A percentile compares a stretch with the other conserved stretches of the same genome.
Conservation (phyloP, 1,140 invertebrate species). For the Drosophila santomea region DNA sequence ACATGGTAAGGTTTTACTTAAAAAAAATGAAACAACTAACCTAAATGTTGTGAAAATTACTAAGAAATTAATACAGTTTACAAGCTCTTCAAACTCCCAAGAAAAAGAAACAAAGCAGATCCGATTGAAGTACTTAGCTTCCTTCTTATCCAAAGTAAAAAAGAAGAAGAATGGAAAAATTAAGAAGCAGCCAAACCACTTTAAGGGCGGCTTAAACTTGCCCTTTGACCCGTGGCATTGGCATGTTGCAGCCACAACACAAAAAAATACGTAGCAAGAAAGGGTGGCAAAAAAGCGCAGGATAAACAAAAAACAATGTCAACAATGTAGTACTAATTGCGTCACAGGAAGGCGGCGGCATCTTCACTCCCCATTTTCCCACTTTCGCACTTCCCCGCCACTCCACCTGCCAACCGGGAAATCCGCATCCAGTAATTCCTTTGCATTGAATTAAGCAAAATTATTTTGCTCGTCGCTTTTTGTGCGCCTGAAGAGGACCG, state of each 20-base stretch:
- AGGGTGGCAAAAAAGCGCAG: conserved; percentile 3
- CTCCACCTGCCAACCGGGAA: conserved; percentile 13
- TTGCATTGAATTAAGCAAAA: conserved; percentile 74
- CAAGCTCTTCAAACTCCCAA: neutral
- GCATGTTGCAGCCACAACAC: conserved; percentile 42
- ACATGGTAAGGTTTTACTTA: neutral
- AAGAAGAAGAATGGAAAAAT: conserved; percentile 8
- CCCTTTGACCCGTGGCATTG: conserved; percentile 63
- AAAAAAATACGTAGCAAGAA: conserved; percentile 9
- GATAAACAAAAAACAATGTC: conserved; percentile 39
- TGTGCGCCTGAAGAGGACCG: conserved; percentile 41
- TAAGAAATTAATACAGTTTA: neutral
- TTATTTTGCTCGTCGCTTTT: conserved; percentile 67
- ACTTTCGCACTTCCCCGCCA: neutral
- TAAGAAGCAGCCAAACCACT: conserved; percentile 36
- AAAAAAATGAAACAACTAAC: neutral
- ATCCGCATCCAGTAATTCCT: conserved; percentile 27
- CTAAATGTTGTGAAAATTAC: neutral
- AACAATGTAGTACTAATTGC: conserved; percentile 82
- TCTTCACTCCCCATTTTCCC: conserved; percentile 14
- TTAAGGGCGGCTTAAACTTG: conserved; percentile 69
- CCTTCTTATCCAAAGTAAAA: neutral
- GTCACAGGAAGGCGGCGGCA: conserved; percentile 65
- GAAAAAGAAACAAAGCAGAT: neutral
- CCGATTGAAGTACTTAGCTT: neutral